phyloP scores from a whole-genome alignment of 2,797 vertebrate genomes.

The Siniperca undulata region DNA sequence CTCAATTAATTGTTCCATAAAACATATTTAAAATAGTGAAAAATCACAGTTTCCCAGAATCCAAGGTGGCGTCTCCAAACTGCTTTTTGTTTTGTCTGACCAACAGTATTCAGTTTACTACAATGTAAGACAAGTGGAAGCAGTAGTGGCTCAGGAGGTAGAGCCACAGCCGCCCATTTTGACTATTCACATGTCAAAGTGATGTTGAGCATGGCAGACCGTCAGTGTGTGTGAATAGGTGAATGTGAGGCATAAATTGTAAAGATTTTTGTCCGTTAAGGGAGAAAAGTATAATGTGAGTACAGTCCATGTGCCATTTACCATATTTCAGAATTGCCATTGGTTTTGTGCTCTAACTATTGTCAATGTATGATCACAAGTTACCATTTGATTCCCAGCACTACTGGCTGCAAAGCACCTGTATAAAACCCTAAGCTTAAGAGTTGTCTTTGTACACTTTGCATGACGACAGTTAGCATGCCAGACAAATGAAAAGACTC shows the following conservation, averaged over 20 bases:
- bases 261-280: no score
- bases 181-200: no score
- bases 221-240: no score
- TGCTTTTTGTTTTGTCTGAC: neutral
- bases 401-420: neutral
- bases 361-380: neutral
- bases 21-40: neutral
- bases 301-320: neutral
- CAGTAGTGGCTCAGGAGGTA: no score
- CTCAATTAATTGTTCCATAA: neutral
- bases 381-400: neutral
- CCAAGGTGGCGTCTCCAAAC: neutral
- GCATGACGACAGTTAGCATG: neutral
- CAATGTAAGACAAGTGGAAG: neutral
- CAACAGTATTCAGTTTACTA: neutral
- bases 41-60: neutral
- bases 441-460: neutral
- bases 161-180: no score
- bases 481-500: constrained; percentile 4
- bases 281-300: neutral
- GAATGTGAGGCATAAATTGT: no score
- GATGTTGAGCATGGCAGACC: no score
- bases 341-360: neutral
- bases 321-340: neutral
- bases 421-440: neutral